Percentiles rank a stretch among this genome's conserved stretches.
phyloP scores from a whole-genome alignment of 2,888 invertebrate genomes.

The Yponomeuta sedellus region DNA sequence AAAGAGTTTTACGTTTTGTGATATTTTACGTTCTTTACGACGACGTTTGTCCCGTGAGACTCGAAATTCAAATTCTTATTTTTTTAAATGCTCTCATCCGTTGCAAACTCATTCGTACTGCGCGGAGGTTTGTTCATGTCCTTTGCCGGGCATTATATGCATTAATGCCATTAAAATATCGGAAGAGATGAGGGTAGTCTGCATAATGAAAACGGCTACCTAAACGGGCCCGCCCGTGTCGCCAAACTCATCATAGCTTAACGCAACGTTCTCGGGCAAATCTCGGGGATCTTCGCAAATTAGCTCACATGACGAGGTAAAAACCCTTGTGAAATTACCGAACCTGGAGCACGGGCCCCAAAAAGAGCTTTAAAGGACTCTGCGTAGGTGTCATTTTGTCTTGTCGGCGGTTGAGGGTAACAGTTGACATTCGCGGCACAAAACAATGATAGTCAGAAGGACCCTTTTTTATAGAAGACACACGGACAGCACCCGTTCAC shows the following conservation, averaged over 20 bases:
- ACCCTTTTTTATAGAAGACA: not conserved
- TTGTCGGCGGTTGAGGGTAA: not conserved
- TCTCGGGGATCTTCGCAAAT: constrained; percentile 14
- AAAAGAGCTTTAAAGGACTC: not conserved
- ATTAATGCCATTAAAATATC: too few relatives aligned
- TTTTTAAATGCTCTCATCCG: too few relatives aligned
- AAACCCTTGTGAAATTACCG: constrained; percentile 15
- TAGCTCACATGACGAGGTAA: constrained; percentile 19
- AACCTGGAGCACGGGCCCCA: not conserved
- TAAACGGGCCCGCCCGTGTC: not conserved
- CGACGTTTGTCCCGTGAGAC: too few relatives aligned
- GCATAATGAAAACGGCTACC: not conserved
- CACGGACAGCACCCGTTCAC: too few relatives aligned
- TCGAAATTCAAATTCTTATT: too few relatives aligned
- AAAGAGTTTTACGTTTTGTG: too few relatives aligned
- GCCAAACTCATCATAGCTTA: not conserved
- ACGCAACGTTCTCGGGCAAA: not conserved
- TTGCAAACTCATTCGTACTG: too few relatives aligned
- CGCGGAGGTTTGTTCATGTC: too few relatives aligned
- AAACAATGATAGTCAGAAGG: not conserved
- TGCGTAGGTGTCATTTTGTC: not conserved
- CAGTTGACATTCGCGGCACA: not conserved
- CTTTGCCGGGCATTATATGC: too few relatives aligned
- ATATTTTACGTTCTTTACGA: too few relatives aligned
- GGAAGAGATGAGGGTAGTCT: not conserved